Percentiles rank a stretch among this genome's conserved stretches.
Evolutionary conservation across 2,888 invertebrate species (phyloP).

Genomic region (Noctuana brunneofusca): DNA sequence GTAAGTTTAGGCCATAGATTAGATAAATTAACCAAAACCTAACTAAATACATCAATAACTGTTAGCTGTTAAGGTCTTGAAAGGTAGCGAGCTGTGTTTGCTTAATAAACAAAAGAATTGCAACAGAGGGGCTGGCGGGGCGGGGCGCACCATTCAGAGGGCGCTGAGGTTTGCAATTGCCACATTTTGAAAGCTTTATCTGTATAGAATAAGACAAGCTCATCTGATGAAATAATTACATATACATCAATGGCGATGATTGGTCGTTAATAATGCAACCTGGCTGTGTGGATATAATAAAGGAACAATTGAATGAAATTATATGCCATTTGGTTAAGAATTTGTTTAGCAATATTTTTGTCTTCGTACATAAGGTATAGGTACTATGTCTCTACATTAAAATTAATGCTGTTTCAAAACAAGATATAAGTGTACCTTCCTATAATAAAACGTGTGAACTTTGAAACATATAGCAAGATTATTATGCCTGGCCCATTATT

Average conservation of each 20-base stretch:
- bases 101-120: slow-evolving; percentile 27
- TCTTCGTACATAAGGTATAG: too few species aligned
- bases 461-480: too few species aligned
- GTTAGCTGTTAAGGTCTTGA: slow-evolving; percentile 8
- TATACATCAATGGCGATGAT: slow-evolving; percentile 11
- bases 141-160: slow-evolving; percentile 8
- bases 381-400: neutral
- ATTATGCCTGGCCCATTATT: too few species aligned
- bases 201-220: slow-evolving; percentile 19
- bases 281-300: slow-evolving; percentile 8
- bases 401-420: too few species aligned
- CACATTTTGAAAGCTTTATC: slow-evolving; percentile 25
- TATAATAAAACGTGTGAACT: too few species aligned
- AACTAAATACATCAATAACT: too few species aligned
- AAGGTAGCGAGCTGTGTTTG: slow-evolving; percentile 19
- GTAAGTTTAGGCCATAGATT: too few species aligned
- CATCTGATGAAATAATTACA: slow-evolving; percentile 19
- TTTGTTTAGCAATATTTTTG: neutral
- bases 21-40: too few species aligned
- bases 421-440: too few species aligned
- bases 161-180: slow-evolving; percentile 18
- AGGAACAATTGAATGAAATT: neutral
- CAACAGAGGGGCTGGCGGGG: slow-evolving; percentile 15
- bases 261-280: slow-evolving; percentile 15
- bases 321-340: neutral